Conservation (phyloP, 2,888 invertebrate species). For the Frankliniella fusca region DNA sequence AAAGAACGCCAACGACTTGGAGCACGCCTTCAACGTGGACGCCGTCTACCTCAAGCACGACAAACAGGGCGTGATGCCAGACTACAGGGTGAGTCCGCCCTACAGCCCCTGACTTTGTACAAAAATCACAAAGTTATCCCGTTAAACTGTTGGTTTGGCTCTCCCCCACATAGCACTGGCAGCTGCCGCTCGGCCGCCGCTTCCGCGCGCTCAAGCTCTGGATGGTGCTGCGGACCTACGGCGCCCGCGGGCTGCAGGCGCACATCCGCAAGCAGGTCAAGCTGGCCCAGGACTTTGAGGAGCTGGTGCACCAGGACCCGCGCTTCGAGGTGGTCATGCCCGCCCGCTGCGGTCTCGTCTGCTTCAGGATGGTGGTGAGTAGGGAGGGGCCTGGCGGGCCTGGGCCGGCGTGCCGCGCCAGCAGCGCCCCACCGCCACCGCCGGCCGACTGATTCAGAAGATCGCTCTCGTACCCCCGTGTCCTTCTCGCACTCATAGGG, state of each 20-base stretch:
- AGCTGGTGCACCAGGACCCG: constrained; percentile 62
- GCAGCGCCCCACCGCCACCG: neutral
- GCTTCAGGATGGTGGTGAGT: constrained; percentile 73
- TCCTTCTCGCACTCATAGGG: too few species aligned
- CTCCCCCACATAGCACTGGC: constrained; percentile 64
- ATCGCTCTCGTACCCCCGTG: too few species aligned
- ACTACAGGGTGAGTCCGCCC: constrained; percentile 53
- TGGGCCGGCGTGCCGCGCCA: neutral
- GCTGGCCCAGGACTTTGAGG: constrained; percentile 74
- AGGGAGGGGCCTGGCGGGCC: neutral
- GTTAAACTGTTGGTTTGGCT: neutral
- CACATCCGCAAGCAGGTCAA: constrained; percentile 70
- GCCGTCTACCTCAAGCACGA: constrained; percentile 78
- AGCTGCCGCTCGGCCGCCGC: constrained; percentile 78
- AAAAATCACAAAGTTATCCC: neutral
- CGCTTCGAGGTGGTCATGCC: constrained; percentile 75
- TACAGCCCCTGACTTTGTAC: too few species aligned
- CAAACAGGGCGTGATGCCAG: constrained; percentile 49
- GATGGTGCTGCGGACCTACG: constrained; percentile 82
- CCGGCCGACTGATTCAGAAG: too few species aligned
- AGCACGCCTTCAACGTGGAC: constrained; percentile 85
- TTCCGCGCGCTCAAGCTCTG: constrained; percentile 90
- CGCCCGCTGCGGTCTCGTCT: constrained; percentile 75
- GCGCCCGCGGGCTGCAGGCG: constrained; percentile 71
- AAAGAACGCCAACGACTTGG: constrained; percentile 71